A percentile compares a stretch with the other conserved stretches of the same genome.
These are phyloP conservation scores for Palythoa heliodiscus DNA, from an alignment of 92 coral and sea anemone species.

Conservation along the genomic window DNA sequence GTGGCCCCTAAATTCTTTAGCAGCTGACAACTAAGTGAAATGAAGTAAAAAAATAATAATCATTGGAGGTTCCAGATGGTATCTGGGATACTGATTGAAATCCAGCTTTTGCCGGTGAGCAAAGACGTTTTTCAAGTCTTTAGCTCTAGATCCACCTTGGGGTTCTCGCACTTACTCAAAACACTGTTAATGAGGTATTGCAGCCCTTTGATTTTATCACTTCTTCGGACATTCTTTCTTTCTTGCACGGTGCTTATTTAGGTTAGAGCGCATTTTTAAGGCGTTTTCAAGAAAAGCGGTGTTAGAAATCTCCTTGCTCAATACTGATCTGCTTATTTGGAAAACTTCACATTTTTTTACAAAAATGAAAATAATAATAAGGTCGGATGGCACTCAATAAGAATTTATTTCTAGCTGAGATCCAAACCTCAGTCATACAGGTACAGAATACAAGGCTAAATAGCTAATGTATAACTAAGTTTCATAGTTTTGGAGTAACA, in stretches of 20 bases:
- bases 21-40: background rate
- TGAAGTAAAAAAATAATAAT: background rate
- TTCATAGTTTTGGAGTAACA: too few species aligned
- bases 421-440: too few species aligned
- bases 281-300: background rate
- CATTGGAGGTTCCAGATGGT: constrained; percentile 4
- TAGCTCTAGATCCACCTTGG: constrained; percentile 4
- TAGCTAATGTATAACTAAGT: too few species aligned
- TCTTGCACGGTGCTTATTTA: constrained; percentile 1
- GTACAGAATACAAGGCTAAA: too few species aligned
- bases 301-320: background rate
- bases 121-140: background rate
- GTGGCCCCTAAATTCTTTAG: background rate
- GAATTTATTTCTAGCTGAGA: background rate
- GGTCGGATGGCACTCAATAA: background rate
- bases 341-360: background rate
- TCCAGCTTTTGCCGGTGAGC: background rate
- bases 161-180: background rate
- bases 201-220: background rate
- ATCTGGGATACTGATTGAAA: background rate
- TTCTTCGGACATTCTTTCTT: constrained; percentile 8
- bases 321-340: background rate
- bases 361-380: background rate
- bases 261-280: background rate
- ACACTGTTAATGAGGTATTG: background rate